A percentile compares a stretch with the other conserved stretches of the same genome.
Evolutionary conservation across 2,797 vertebrate genomes (phyloP).

Genomic region (Acanthurus lineatus): DNA sequence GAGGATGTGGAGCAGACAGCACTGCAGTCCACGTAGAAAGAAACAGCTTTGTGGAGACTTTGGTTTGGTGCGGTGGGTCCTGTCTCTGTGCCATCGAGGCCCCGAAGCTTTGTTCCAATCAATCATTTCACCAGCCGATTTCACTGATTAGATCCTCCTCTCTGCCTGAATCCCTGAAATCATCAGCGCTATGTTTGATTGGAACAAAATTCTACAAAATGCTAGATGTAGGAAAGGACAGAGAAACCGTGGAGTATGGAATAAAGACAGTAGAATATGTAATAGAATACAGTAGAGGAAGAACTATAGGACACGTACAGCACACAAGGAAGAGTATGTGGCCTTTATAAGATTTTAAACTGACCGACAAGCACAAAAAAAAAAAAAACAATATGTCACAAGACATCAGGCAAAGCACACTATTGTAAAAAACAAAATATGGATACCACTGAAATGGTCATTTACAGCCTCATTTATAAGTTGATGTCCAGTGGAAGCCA

Average conservation of each 20-base stretch:
- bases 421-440: too few relatives aligned
- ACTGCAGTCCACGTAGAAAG: slow-evolving; percentile 1
- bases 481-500: too few relatives aligned
- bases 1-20: slow-evolving; percentile 45
- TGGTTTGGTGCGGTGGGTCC: slow-evolving; percentile 1
- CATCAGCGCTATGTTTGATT: slow-evolving; percentile 35
- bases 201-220: slow-evolving; percentile 10
- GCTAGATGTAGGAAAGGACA: slow-evolving; percentile 3
- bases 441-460: too few relatives aligned
- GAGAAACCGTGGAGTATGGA: background rate
- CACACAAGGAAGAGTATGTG: too few relatives aligned
- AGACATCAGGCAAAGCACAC: too few relatives aligned
- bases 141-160: slow-evolving; percentile 57
- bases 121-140: slow-evolving; percentile 47
- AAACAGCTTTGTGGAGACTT: slow-evolving; percentile 47
- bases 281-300: too few relatives aligned
- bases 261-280: background rate
- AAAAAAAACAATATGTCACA: too few relatives aligned
- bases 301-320: too few relatives aligned
- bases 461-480: too few relatives aligned
- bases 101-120: slow-evolving; percentile 51
- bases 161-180: slow-evolving; percentile 52
- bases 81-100: slow-evolving; percentile 24
- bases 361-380: too few relatives aligned
- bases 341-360: too few relatives aligned